Evolutionary conservation across 1,140 invertebrate genomes (phyloP).

Genomic region (Eumeta japonica): DNA sequence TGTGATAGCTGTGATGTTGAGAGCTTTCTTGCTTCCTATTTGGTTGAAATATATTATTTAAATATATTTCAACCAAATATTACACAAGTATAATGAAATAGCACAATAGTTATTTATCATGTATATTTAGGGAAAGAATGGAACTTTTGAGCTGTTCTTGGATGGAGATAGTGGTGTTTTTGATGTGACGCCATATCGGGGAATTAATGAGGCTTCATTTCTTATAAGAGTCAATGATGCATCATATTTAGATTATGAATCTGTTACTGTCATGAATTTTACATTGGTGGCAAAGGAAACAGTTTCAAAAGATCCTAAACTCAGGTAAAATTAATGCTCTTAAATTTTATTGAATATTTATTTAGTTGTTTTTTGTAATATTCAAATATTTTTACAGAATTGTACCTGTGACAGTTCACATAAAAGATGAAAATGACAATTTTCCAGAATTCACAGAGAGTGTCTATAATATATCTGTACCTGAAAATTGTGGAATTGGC

Average conservation of each 20-base stretch:
- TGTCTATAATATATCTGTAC: conserved; percentile 74
- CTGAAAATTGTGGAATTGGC: conserved; percentile 81
- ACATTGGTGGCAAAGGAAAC: conserved; percentile 83
- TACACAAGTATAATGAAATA: no score
- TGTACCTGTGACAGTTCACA: conserved; percentile 81
- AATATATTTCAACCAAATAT: no score
- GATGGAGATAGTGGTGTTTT: conserved; percentile 82
- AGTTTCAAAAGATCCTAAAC: conserved; percentile 69
- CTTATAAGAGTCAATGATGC: conserved; percentile 86
- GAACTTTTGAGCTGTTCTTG: conserved; percentile 82
- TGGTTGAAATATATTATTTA: no score
- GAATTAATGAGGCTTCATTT: conserved; percentile 91
- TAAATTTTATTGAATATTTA: conserved; percentile 2
- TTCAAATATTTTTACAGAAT: conserved; percentile 51
- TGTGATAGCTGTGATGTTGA: no score
- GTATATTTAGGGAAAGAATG: conserved; percentile 78
- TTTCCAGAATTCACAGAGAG: conserved; percentile 82
- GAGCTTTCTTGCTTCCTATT: no score
- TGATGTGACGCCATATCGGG: conserved; percentile 83
- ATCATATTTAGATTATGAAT: conserved; percentile 82
- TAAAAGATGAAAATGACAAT: conserved; percentile 93
- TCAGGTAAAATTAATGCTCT: conserved; percentile 50
- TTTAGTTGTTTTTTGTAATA: conserved; percentile 5
- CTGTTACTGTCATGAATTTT: conserved; percentile 76
- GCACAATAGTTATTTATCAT: no score